Percentiles rank a stretch among this genome's conserved stretches.
Conservation (phyloP, 2,113 vertebrate species). For the Cheilinus undulatus region DNA sequence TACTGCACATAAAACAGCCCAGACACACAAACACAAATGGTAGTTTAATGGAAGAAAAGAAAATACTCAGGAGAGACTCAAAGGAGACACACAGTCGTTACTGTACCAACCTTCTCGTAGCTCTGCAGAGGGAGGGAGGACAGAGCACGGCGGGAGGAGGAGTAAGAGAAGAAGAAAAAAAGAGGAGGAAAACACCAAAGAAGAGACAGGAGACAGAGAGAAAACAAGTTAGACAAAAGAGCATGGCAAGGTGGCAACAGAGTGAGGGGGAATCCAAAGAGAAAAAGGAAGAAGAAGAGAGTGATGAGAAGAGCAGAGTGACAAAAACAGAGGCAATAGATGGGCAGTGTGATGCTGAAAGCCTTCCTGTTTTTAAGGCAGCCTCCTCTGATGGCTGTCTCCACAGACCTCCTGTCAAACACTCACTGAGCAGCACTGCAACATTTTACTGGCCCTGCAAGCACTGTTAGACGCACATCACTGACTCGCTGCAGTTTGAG, state of each 20-base stretch:
- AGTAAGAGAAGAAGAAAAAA: conserved; percentile 37
- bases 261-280: conserved; percentile 19
- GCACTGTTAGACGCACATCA: conserved; percentile 71
- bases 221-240: conserved; percentile 62
- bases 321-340: conserved; percentile 36
- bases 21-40: conserved; percentile 57
- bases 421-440: conserved; percentile 60
- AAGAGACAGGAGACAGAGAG: conserved; percentile 53
- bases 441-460: conserved; percentile 57
- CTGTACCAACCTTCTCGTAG: conserved; percentile 97
- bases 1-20: conserved; percentile 42
- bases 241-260: conserved; percentile 42
- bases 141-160: conserved; percentile 84
- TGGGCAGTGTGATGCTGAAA: conserved; percentile 39
- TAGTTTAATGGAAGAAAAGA: conserved; percentile 75
- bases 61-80: conserved; percentile 85
- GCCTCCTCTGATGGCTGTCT: conserved; percentile 49
- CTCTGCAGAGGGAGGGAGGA: conserved; percentile 88
- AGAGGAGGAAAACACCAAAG: conserved; percentile 51
- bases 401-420: conserved; percentile 71
- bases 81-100: conserved; percentile 56
- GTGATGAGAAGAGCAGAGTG: conserved; percentile 1
- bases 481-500: conserved; percentile 33
- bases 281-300: conserved; percentile 28
- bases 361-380: conserved; percentile 44